Percentiles rank a stretch among this genome's conserved stretches.
Conservation (phyloP, 1,140 invertebrate species). For the Ceratitis capitata region DNA sequence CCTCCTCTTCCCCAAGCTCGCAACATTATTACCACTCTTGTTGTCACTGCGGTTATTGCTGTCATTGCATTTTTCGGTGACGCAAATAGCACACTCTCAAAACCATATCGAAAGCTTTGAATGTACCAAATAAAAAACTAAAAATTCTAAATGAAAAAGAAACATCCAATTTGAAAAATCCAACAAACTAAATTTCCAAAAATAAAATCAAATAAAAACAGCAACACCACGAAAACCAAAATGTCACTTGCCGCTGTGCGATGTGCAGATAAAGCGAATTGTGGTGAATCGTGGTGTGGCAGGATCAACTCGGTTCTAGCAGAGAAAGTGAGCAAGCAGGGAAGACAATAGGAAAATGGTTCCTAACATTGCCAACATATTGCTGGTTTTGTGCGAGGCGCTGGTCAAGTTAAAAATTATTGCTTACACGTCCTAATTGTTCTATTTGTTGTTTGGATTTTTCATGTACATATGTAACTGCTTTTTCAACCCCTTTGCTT, state of each 20-base stretch:
- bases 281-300: background rate
- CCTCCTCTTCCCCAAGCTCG: background rate
- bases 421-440: conserved; percentile 28
- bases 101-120: background rate
- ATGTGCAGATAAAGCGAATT: conserved; percentile 29
- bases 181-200: background rate
- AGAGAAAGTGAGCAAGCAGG: background rate
- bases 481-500: background rate
- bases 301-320: too few relatives aligned
- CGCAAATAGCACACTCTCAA: background rate
- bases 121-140: background rate
- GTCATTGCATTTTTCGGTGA: conserved; percentile 28
- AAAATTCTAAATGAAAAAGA: background rate
- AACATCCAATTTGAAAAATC: background rate
- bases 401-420: conserved; percentile 34
- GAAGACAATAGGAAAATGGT: conserved; percentile 3
- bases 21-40: background rate
- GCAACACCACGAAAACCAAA: conserved; percentile 1
- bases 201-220: background rate
- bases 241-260: conserved; percentile 27
- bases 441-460: conserved; percentile 16
- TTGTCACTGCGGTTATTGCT: conserved; percentile 35
- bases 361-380: background rate
- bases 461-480: too few relatives aligned
- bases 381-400: background rate